These are phyloP conservation scores for Cotesia congregata DNA, from an alignment of 2,888 invertebrate genomes.

Conservation along the genomic window DNA sequence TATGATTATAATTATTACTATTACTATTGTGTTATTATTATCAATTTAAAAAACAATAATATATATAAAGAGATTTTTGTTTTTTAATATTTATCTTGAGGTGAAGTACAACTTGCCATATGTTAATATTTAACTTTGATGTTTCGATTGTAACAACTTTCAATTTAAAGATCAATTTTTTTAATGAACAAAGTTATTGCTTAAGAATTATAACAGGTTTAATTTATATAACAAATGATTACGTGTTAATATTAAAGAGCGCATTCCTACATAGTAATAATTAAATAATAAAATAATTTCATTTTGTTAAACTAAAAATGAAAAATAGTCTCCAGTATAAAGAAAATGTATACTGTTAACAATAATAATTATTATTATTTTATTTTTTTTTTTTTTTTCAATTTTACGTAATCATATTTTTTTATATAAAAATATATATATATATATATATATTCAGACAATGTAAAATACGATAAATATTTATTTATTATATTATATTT, in stretches of 20 bases:
- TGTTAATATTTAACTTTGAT: background rate
- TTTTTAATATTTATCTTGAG: constrained; percentile 18
- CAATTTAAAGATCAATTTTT: background rate
- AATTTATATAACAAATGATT: background rate
- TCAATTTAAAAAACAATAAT: background rate
- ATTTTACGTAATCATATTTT: background rate
- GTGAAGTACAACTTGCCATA: constrained; percentile 24
- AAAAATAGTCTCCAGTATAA: background rate
- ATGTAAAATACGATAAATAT: background rate
- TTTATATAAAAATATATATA: background rate
- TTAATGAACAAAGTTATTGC: background rate
- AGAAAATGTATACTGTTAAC: background rate
- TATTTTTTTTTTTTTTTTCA: background rate
- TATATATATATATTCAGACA: background rate
- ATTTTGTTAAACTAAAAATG: background rate
- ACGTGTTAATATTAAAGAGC: background rate
- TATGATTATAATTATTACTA: constrained; percentile 27
- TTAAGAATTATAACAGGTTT: background rate
- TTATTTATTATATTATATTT: constrained; percentile 1
- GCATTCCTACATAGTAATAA: background rate
- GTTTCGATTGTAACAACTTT: constrained; percentile 2
- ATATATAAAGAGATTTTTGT: constrained; percentile 8
- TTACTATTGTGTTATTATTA: background rate
- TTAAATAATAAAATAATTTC: background rate
- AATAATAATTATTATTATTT: background rate